Evolutionary conservation across 2,888 invertebrate genomes (phyloP).

Genomic region (Melipona beecheii): DNA sequence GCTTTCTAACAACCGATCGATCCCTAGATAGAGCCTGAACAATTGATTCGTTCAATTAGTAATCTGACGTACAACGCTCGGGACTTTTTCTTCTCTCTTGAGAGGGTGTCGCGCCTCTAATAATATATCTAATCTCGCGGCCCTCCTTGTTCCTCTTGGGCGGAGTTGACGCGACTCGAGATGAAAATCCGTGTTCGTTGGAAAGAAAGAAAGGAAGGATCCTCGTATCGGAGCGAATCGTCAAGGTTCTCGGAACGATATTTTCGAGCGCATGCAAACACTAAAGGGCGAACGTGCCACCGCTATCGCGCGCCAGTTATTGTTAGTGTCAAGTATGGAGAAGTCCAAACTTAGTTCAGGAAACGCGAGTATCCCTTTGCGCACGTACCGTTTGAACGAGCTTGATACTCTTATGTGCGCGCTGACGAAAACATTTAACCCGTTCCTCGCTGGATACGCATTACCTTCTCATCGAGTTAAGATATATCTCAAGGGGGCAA

Average conservation of each 20-base stretch:
- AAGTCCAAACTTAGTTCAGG: constrained; percentile 24
- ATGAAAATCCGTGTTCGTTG: background rate
- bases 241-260: constrained; percentile 21
- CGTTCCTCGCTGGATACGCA: no score
- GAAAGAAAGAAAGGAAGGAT: background rate
- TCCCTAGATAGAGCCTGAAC: constrained; percentile 60
- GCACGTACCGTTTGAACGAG: background rate
- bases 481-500: background rate
- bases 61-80: constrained; percentile 61
- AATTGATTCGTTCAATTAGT: constrained; percentile 78
- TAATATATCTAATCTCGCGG: constrained; percentile 23
- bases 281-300: constrained; percentile 9
- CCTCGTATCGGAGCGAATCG: background rate
- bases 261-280: constrained; percentile 31
- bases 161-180: background rate
- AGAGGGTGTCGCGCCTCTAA: constrained; percentile 5
- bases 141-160: background rate
- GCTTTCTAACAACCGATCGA: constrained; percentile 63
- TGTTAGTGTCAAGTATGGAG: constrained; percentile 31
- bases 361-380: constrained; percentile 1
- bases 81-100: constrained; percentile 12
- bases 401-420: background rate
- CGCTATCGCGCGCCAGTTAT: constrained; percentile 28
- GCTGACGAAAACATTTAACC: background rate
- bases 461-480: background rate